These are phyloP conservation scores for Eustalomyia histrio DNA, from an alignment of 2,888 invertebrate genomes.

Conservation along the genomic window DNA sequence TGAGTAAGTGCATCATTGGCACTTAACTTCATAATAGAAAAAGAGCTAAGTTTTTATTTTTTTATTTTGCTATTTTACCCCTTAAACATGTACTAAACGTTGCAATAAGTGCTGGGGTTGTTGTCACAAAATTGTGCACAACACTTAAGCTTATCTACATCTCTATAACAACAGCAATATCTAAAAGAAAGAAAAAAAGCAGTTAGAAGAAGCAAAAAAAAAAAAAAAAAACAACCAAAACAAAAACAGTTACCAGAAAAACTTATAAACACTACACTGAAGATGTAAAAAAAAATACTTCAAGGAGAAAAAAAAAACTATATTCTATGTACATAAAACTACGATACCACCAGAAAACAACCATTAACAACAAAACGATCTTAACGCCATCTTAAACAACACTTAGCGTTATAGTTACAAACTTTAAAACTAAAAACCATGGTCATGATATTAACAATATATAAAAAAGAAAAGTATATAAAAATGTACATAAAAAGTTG, in stretches of 20 bases:
- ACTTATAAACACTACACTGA: slow-evolving; percentile 47
- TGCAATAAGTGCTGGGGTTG: slow-evolving; percentile 60
- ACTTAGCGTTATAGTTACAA: slow-evolving; percentile 58
- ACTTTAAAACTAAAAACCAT: slow-evolving; percentile 26
- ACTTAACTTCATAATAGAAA: slow-evolving; percentile 56
- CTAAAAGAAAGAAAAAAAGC: slow-evolving; percentile 16
- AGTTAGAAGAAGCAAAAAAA: slow-evolving; percentile 24
- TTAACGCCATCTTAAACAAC: slow-evolving; percentile 65
- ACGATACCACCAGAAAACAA: slow-evolving; percentile 24
- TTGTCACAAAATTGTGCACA: slow-evolving; percentile 64
- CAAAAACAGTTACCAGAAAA: slow-evolving; percentile 39
- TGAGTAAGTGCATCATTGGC: slow-evolving; percentile 57
- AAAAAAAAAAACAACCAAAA: slow-evolving; percentile 42
- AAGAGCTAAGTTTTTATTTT: slow-evolving; percentile 47
- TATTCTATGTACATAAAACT: background rate
- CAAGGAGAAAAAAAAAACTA: background rate
- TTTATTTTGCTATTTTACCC: slow-evolving; percentile 40
- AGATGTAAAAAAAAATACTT: slow-evolving; percentile 9
- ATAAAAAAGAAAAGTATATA: background rate
- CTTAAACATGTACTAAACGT: slow-evolving; percentile 60
- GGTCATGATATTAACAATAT: slow-evolving; percentile 49
- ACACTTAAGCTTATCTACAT: slow-evolving; percentile 64
- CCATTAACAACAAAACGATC: slow-evolving; percentile 64
- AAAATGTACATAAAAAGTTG: slow-evolving; percentile 3
- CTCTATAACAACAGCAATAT: slow-evolving; percentile 41